A percentile compares a stretch with the other conserved stretches of the same genome.
These are phyloP conservation scores for Lutjanus erythropterus DNA, from an alignment of 2,113 vertebrate species.

Conservation along the genomic window DNA sequence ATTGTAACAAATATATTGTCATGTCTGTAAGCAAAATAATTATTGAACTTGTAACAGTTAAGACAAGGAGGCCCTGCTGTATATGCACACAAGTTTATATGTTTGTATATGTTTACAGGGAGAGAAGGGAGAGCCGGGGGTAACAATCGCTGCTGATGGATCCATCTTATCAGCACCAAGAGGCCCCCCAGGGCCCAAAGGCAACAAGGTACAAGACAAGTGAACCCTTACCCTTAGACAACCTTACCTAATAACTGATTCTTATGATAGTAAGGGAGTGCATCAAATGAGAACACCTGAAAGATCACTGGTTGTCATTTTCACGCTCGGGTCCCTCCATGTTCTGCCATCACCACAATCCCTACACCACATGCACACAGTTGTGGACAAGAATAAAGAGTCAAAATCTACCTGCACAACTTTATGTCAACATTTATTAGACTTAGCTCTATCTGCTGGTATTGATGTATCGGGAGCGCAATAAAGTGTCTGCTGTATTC, in stretches of 20 bases:
- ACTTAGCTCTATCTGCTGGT: too few relatives aligned
- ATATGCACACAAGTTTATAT: not conserved
- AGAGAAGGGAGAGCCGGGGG: slow-evolving; percentile 93
- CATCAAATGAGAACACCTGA: not conserved
- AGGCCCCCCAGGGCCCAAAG: slow-evolving; percentile 87
- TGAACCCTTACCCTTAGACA: not conserved
- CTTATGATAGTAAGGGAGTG: not conserved
- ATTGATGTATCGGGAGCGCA: too few relatives aligned
- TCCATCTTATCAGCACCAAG: slow-evolving; percentile 82
- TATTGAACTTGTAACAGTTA: not conserved
- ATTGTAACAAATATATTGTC: not conserved
- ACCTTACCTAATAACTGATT: not conserved
- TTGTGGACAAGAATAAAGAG: not conserved
- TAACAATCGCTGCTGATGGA: slow-evolving; percentile 87
- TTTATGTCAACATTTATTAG: not conserved
- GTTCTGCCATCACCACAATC: not conserved
- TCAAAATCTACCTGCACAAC: not conserved
- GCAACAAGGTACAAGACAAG: slow-evolving; percentile 74
- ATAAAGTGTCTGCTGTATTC: too few relatives aligned
- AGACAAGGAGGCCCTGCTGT: not conserved
- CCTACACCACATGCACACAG: not conserved
- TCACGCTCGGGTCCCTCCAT: not conserved
- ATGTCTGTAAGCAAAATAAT: not conserved
- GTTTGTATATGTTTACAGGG: too few relatives aligned
- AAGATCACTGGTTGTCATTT: not conserved